Conservation (phyloP, 2,797 vertebrate genomes). For the Sebastiscus tertius region DNA sequence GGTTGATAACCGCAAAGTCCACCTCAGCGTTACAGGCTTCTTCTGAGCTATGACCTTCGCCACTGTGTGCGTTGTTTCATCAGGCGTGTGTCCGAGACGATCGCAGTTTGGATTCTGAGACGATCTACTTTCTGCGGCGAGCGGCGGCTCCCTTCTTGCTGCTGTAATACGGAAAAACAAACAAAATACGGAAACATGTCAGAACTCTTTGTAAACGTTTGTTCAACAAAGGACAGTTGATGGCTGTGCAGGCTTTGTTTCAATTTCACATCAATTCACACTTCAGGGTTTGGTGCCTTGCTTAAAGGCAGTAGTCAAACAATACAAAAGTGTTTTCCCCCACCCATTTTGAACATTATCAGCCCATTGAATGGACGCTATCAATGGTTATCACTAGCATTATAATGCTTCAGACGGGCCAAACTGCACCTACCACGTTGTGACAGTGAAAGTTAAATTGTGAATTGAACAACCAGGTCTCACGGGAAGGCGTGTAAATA, state of each 20-base stretch:
- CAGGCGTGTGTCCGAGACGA: constrained; percentile 56
- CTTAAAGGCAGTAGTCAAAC: not conserved
- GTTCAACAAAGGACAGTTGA: not conserved
- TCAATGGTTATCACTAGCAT: no score
- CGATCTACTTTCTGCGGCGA: constrained; percentile 93
- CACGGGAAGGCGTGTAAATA: no score
- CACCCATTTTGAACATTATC: no score
- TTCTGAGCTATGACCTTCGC: constrained; percentile 55
- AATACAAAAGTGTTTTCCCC: not conserved
- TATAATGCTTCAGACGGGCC: no score
- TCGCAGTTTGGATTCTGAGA: constrained; percentile 58
- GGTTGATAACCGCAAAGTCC: constrained; percentile 34
- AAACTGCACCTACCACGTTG: no score
- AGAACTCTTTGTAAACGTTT: not conserved
- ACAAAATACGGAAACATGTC: constrained; percentile 14
- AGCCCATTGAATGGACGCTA: no score
- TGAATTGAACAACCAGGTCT: not conserved
- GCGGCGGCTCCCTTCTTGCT: constrained; percentile 94
- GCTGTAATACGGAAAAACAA: constrained; percentile 78
- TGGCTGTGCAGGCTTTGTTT: not conserved
- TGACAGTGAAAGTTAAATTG: not conserved
- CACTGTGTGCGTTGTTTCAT: constrained; percentile 55
- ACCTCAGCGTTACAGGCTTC: constrained; percentile 57
- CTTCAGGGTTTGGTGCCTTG: not conserved
- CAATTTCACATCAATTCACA: not conserved